These are phyloP conservation scores for Netelia inedita DNA, from an alignment of 2,888 invertebrate species.

Conservation along the genomic window DNA sequence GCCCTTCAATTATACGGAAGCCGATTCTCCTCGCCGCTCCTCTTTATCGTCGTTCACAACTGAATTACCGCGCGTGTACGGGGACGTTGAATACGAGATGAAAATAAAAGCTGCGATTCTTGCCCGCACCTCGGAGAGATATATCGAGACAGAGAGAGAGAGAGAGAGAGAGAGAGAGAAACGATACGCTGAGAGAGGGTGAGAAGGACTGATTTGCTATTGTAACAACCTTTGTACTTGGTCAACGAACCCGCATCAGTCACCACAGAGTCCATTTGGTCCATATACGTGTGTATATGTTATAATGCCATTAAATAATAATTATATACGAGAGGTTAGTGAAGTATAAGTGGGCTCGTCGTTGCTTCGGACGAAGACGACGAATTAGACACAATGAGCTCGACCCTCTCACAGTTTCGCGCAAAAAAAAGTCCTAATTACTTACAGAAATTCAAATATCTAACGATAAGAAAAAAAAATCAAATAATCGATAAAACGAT, in stretches of 20 bases:
- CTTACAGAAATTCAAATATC: background rate
- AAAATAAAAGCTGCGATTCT: slow-evolving; percentile 49
- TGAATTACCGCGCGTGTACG: slow-evolving; percentile 9
- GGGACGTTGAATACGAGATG: slow-evolving; percentile 11
- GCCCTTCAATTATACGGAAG: slow-evolving; percentile 24
- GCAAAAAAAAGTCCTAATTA: background rate
- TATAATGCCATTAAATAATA: slow-evolving; percentile 49
- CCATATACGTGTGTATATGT: background rate
- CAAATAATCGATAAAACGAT: background rate
- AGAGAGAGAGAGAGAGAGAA: background rate
- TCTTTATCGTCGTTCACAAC: slow-evolving; percentile 39
- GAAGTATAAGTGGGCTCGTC: slow-evolving; percentile 40
- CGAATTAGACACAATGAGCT: slow-evolving; percentile 16
- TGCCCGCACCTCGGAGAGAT: slow-evolving; percentile 51
- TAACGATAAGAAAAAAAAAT: background rate
- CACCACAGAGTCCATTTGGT: slow-evolving; percentile 7
- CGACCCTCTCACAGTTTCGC: background rate
- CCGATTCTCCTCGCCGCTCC: slow-evolving; percentile 16
- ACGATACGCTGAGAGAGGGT: no score
- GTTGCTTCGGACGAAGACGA: slow-evolving; percentile 10
- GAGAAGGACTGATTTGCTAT: slow-evolving; percentile 33
- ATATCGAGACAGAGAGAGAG: background rate
- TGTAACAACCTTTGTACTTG: slow-evolving; percentile 64
- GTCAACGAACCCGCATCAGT: slow-evolving; percentile 60
- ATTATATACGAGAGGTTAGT: slow-evolving; percentile 51